phyloP scores from a whole-genome alignment of 2,888 invertebrate genomes.

The Sturmia bella region DNA sequence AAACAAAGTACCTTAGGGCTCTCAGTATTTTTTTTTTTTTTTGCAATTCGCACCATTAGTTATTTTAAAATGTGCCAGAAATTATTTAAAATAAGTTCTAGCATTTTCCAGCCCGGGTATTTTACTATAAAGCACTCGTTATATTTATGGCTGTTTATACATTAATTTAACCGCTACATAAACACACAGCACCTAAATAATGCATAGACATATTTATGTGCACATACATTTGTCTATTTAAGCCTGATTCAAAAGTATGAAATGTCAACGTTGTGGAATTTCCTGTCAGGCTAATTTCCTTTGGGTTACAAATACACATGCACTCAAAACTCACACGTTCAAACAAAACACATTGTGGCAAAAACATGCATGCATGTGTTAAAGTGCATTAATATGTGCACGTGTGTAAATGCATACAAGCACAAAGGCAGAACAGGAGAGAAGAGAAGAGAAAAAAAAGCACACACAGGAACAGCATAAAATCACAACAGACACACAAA shows the following conservation, averaged over 20 bases:
- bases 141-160: conserved; percentile 7
- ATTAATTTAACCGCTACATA: neutral
- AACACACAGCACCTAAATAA: conserved; percentile 4
- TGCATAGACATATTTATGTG: conserved; percentile 1
- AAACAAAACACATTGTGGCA: conserved; percentile 27
- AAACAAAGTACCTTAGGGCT: too few species aligned
- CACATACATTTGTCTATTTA: conserved; percentile 41
- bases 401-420: neutral
- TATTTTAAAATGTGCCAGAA: conserved; percentile 32
- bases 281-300: conserved; percentile 79
- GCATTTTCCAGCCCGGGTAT: neutral
- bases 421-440: conserved; percentile 18
- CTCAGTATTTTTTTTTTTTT: too few species aligned
- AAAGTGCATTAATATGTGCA: conserved; percentile 1
- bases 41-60: too few species aligned
- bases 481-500: conserved; percentile 34
- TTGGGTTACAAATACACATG: conserved; percentile 71
- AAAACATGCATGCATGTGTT: conserved; percentile 7
- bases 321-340: conserved; percentile 14
- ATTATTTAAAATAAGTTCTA: neutral
- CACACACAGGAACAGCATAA: conserved; percentile 25
- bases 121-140: too few species aligned
- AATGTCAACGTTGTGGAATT: conserved; percentile 75
- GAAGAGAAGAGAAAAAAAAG: neutral
- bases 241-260: conserved; percentile 64